phyloP scores from a whole-genome alignment of 2,888 invertebrate species.

The Willowsia nigromaculata region DNA sequence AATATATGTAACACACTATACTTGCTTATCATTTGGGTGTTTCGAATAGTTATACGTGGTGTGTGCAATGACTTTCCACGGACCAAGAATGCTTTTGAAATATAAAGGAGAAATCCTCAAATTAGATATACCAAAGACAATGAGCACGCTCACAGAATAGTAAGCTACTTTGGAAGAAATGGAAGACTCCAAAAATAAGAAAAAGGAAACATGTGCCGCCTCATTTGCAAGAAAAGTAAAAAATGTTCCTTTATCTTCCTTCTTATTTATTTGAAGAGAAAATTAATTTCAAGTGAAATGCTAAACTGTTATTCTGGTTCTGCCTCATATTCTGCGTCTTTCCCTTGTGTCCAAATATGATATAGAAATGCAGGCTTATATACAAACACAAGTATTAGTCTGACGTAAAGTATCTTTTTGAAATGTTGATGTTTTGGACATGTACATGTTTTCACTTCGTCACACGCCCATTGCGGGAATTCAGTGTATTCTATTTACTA shows the following conservation, averaged over 20 bases:
- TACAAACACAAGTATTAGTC: not conserved
- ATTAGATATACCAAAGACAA: conserved; percentile 26
- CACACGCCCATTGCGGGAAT: not conserved
- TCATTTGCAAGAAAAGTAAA: conserved; percentile 61
- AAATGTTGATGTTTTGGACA: not conserved
- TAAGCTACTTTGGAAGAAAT: not conserved
- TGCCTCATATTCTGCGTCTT: no score
- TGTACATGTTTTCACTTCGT: not conserved
- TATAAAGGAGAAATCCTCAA: conserved; percentile 19
- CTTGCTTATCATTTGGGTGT: not conserved
- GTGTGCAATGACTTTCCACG: not conserved
- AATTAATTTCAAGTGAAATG: conserved; percentile 25
- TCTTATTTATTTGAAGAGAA: conserved; percentile 35
- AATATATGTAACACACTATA: not conserved
- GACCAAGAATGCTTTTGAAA: conserved; percentile 28
- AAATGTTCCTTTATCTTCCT: conserved; percentile 43
- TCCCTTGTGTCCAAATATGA: no score
- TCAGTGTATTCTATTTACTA: no score
- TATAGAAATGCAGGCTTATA: not conserved
- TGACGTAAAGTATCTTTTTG: not conserved
- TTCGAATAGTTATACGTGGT: not conserved
- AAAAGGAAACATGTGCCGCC: conserved; percentile 65
- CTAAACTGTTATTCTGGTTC: not conserved
- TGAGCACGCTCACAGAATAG: not conserved
- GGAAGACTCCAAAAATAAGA: conserved; percentile 26